Evolutionary conservation across 2,797 vertebrate genomes (phyloP).

Genomic region (Epinephelus malabaricus): DNA sequence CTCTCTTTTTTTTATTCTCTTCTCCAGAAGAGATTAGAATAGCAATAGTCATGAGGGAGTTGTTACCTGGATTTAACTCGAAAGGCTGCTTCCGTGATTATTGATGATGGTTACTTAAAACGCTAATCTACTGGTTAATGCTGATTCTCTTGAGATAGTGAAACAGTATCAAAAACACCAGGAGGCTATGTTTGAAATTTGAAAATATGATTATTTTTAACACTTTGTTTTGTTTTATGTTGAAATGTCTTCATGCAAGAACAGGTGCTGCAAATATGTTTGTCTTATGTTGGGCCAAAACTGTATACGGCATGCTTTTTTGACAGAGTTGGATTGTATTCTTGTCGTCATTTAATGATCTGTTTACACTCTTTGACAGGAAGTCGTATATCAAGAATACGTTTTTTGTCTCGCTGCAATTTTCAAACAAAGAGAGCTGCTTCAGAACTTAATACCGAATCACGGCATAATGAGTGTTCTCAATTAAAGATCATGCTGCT

Average conservation of each 20-base stretch:
- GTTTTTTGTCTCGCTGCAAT: not conserved
- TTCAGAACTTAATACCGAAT: not conserved
- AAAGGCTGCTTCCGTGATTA: constrained; percentile 39
- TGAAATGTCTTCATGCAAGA: not conserved
- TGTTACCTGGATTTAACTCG: constrained; percentile 57
- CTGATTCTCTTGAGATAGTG: constrained; percentile 28
- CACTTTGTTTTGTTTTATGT: not conserved
- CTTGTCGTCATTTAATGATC: constrained; percentile 25
- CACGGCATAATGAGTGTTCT: not conserved
- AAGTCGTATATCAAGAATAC: constrained; percentile 1
- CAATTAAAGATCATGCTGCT: not conserved
- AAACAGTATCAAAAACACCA: constrained; percentile 13
- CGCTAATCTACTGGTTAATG: constrained; percentile 45
- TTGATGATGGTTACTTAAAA: constrained; percentile 40
- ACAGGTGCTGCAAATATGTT: not conserved
- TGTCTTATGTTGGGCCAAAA: not conserved
- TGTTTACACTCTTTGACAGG: constrained; percentile 31
- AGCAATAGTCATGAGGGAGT: constrained; percentile 37
- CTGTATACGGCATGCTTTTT: not conserved
- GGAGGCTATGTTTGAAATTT: constrained; percentile 6
- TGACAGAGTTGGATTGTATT: constrained; percentile 9
- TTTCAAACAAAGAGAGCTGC: not conserved
- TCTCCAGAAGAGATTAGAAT: constrained; percentile 46
- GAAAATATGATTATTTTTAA: not conserved
- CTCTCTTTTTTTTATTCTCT: constrained; percentile 8